A percentile compares a stretch with the other conserved stretches of the same genome.
phyloP scores from a whole-genome alignment of 2,113 vertebrate species.

The Galbula dea region DNA sequence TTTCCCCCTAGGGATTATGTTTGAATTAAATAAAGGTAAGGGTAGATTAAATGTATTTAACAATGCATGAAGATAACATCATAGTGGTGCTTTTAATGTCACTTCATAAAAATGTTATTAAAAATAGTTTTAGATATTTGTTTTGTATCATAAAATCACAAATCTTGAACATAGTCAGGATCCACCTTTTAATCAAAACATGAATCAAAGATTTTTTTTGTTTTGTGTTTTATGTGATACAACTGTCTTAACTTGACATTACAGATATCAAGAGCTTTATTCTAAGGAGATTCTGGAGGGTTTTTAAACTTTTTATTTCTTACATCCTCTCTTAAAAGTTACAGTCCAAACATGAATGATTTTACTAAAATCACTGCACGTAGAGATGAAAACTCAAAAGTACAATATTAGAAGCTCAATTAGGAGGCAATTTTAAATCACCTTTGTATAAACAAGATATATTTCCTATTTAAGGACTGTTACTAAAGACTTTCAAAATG shows the following conservation, averaged over 20 bases:
- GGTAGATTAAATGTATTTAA: not conserved
- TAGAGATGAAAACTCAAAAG: not conserved
- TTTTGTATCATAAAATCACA: not conserved
- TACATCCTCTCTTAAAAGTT: not conserved
- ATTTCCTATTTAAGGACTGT: not conserved
- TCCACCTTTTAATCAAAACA: not conserved
- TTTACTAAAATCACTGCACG: not conserved
- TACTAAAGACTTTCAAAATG: conserved; percentile 1
- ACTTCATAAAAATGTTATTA: not conserved
- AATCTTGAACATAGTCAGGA: not conserved
- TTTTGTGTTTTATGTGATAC: not conserved
- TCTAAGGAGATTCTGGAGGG: not conserved
- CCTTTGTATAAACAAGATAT: not conserved
- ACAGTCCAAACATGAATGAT: not conserved
- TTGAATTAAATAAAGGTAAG: not conserved
- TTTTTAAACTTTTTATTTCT: not conserved
- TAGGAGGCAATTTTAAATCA: not conserved
- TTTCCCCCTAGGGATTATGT: not conserved
- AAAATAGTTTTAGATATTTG: not conserved
- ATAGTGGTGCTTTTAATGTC: not conserved
- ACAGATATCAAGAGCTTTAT: not conserved
- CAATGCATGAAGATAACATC: not conserved
- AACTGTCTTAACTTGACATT: not conserved
- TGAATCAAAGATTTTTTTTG: not conserved
- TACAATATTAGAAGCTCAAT: not conserved